These are phyloP conservation scores for Eubucco bourcierii DNA, from an alignment of 2,113 vertebrate genomes.

Conservation along the genomic window DNA sequence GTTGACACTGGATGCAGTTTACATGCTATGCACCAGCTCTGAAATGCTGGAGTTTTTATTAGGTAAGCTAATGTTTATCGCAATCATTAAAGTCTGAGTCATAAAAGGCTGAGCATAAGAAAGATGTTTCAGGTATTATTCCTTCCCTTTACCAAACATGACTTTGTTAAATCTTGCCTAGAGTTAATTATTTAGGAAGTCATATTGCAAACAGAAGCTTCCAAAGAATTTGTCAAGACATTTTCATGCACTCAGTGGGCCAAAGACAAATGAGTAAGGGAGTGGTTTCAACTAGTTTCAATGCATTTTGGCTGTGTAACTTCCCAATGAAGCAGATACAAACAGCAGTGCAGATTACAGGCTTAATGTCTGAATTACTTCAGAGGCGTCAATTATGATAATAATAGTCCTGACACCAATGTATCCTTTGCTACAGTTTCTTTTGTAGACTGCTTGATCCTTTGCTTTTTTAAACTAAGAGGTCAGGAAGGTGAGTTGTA, in stretches of 20 bases:
- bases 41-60: conserved; percentile 76
- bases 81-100: conserved; percentile 73
- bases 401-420: background rate
- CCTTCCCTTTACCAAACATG: background rate
- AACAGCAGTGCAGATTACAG: conserved; percentile 38
- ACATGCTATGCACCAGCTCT: conserved; percentile 58
- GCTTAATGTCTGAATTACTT: conserved; percentile 34
- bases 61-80: conserved; percentile 82
- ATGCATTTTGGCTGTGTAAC: conserved; percentile 26
- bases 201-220: background rate
- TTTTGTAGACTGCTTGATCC: conserved; percentile 16
- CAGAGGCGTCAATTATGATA: conserved; percentile 11
- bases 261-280: background rate
- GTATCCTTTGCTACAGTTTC: background rate
- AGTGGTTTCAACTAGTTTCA: background rate
- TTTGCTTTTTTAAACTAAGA: background rate
- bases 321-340: conserved; percentile 27
- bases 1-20: conserved; percentile 78
- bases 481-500: conserved; percentile 44
- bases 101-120: conserved; percentile 62
- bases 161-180: background rate
- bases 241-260: background rate
- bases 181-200: conserved; percentile 36
- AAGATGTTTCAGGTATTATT: conserved; percentile 45
- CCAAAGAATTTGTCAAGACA: background rate